A percentile compares a stretch with the other conserved stretches of the same genome.
Evolutionary conservation across 2,113 vertebrate genomes (phyloP).

Genomic region (Excalfactoria chinensis): DNA sequence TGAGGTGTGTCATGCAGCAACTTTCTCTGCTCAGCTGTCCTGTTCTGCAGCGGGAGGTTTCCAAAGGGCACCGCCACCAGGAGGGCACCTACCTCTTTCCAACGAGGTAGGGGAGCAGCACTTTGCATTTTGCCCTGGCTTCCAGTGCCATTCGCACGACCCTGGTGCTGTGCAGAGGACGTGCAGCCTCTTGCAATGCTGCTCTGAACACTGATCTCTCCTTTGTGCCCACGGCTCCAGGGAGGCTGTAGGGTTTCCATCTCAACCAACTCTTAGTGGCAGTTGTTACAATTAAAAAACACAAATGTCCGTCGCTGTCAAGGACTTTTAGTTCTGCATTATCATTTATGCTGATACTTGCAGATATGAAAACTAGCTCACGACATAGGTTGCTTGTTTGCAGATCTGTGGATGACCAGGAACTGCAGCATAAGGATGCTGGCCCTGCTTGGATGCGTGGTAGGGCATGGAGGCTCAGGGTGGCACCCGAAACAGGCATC

Average conservation of each 20-base stretch:
- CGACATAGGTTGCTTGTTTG: slow-evolving; percentile 9
- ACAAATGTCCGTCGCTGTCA: not conserved
- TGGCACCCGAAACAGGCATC: not conserved
- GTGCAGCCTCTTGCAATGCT: fast-evolving
- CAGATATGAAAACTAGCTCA: slow-evolving; percentile 45
- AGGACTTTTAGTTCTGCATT: slow-evolving; percentile 60
- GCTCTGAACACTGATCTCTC: not conserved
- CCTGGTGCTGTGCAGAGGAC: not conserved
- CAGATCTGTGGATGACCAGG: slow-evolving; percentile 23
- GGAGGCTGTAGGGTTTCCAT: not conserved
- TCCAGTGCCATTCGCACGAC: fast-evolving
- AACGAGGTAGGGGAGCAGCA: not conserved
- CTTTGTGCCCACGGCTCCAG: fast-evolving
- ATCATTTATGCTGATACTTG: slow-evolving; percentile 66
- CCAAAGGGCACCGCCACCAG: not conserved
- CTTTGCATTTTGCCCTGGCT: not conserved
- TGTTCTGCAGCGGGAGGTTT: not conserved
- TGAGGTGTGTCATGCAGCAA: not conserved
- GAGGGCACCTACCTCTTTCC: not conserved
- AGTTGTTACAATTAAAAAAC: not conserved
- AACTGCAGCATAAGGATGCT: not conserved
- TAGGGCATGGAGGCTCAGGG: not conserved
- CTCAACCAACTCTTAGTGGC: not conserved
- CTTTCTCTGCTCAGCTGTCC: not conserved
- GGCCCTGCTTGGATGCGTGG: not conserved